Conservation (phyloP, 2,888 invertebrate genomes). For the Sphecodes monilicornis region DNA sequence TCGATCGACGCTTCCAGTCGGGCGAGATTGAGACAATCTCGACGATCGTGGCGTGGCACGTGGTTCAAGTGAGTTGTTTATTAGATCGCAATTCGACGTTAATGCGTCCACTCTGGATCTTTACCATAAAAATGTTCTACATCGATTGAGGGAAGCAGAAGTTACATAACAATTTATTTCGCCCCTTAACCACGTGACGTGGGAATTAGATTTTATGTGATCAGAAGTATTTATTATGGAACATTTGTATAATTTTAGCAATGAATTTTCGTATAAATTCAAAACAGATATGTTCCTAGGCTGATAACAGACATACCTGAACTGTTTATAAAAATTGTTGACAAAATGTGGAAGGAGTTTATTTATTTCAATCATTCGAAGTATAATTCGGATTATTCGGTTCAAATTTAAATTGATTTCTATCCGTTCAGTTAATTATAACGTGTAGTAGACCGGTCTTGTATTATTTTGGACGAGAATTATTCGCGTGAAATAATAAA, state of each 20-base stretch:
- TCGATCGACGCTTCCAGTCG: slow-evolving; percentile 42
- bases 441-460: neutral
- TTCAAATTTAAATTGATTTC: neutral
- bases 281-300: no score
- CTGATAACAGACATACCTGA: no score
- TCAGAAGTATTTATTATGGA: no score
- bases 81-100: neutral
- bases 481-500: neutral
- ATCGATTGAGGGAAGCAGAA: no score
- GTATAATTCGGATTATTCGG: neutral
- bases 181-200: neutral
- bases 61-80: slow-evolving; percentile 14
- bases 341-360: neutral
- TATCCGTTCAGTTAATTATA: neutral
- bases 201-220: neutral
- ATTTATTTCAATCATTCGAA: neutral
- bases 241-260: no score
- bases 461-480: neutral
- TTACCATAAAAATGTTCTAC: neutral
- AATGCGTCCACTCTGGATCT: neutral
- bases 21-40: slow-evolving; percentile 57
- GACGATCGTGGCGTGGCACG: slow-evolving; percentile 42
- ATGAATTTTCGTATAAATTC: no score
- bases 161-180: neutral
- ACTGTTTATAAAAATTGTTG: no score